Evolutionary conservation across 2,113 vertebrate species (phyloP).

Genomic region (Stercorarius parasiticus): DNA sequence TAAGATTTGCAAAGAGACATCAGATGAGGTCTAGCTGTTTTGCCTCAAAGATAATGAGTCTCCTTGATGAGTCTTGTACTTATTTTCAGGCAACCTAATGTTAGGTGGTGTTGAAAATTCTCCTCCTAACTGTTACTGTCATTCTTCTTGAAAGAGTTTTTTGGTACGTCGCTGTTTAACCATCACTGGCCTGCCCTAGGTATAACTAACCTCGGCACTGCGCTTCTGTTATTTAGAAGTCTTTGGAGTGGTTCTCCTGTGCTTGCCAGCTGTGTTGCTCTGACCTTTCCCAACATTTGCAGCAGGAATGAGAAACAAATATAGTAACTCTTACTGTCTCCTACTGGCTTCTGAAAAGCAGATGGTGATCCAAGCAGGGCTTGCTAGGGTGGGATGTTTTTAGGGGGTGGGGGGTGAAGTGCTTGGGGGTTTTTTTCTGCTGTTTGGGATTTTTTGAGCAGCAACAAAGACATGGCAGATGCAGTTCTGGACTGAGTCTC

Average conservation of each 20-base stretch:
- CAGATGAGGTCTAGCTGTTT: not conserved
- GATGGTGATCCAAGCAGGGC: not conserved
- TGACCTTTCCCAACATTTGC: not conserved
- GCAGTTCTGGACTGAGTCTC: slow-evolving; percentile 9
- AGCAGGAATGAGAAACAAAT: not conserved
- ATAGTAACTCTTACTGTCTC: not conserved
- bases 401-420: not conserved
- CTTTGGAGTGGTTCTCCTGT: not conserved
- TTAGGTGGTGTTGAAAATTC: not conserved
- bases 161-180: not conserved
- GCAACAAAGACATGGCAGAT: not conserved
- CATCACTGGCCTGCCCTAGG: not conserved
- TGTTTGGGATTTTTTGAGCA: not conserved
- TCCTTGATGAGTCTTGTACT: not conserved
- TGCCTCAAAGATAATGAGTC: not conserved
- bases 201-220: not conserved
- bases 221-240: not conserved
- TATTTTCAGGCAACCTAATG: not conserved
- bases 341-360: not conserved
- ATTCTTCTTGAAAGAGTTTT: not conserved
- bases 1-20: not conserved
- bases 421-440: not conserved
- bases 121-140: not conserved
- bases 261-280: not conserved
- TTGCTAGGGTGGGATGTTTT: not conserved